Evolutionary conservation across 2,888 invertebrate genomes (phyloP).

Genomic region (Serripes groenlandicus): DNA sequence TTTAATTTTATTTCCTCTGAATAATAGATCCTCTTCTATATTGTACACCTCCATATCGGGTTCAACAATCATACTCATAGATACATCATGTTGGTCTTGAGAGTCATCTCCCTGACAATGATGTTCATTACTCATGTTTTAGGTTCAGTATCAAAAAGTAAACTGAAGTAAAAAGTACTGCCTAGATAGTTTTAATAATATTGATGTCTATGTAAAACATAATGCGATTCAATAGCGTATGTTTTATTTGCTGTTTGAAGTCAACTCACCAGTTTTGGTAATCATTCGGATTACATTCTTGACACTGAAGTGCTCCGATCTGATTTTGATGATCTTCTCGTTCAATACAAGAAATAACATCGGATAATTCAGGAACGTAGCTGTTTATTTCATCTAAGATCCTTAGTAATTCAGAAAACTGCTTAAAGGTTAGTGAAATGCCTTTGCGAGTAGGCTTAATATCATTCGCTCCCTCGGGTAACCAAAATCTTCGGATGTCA

Average conservation of each 20-base stretch:
- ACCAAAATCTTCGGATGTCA: constrained; percentile 43
- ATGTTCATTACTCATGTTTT: not conserved
- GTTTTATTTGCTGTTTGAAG: too few relatives aligned
- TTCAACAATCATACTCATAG: not conserved
- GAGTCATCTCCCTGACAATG: not conserved
- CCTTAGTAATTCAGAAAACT: constrained; percentile 26
- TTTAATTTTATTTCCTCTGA: not conserved
- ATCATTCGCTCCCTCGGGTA: constrained; percentile 24
- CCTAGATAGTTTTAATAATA: too few relatives aligned
- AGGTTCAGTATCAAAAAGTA: too few relatives aligned
- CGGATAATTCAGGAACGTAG: constrained; percentile 1
- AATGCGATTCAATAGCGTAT: too few relatives aligned
- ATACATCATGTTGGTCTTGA: not conserved
- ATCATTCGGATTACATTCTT: too few relatives aligned
- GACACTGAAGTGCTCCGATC: too few relatives aligned
- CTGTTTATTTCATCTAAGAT: constrained; percentile 17
- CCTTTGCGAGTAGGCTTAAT: constrained; percentile 47
- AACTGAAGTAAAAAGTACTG: too few relatives aligned
- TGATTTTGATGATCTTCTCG: too few relatives aligned
- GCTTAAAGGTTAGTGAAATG: constrained; percentile 31
- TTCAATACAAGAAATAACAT: not conserved
- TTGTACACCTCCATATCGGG: not conserved
- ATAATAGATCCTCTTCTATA: not conserved
- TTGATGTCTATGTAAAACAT: too few relatives aligned
- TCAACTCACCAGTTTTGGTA: too few relatives aligned